A percentile compares a stretch with the other conserved stretches of the same genome.
phyloP scores from a whole-genome alignment of 2,797 vertebrate species.

The Trichosurus vulpecula region DNA sequence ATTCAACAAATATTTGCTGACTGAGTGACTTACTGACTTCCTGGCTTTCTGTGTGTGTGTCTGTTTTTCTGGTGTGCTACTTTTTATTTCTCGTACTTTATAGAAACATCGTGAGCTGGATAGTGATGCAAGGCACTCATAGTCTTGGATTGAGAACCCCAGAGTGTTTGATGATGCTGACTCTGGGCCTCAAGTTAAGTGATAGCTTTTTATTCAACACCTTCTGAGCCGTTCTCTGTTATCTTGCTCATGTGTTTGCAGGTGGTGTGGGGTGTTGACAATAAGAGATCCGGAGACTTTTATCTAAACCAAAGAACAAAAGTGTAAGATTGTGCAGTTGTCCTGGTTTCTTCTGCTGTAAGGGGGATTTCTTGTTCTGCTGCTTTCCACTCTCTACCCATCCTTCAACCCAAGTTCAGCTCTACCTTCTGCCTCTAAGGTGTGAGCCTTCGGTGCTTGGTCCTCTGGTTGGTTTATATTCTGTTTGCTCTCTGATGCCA shows the following conservation, averaged over 20 bases:
- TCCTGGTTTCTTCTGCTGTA: neutral
- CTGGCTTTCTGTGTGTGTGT: neutral
- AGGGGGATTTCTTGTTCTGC: no score
- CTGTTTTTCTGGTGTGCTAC: neutral
- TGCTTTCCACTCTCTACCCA: neutral
- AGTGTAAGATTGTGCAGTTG: neutral
- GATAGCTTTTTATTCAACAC: neutral
- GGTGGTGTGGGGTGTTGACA: neutral
- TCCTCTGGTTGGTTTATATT: neutral
- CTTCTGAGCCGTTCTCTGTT: neutral
- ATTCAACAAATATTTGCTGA: neutral
- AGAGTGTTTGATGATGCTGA: neutral
- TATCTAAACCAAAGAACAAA: neutral
- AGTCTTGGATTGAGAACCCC: neutral
- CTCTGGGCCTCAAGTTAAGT: neutral
- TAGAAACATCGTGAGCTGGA: neutral
- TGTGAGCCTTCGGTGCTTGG: neutral
- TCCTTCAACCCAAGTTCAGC: neutral
- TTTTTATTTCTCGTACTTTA: neutral
- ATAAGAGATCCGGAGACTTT: neutral
- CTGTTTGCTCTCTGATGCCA: neutral
- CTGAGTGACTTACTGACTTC: neutral
- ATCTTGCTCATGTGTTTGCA: neutral
- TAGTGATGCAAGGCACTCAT: neutral
- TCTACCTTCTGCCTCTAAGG: neutral